These are phyloP conservation scores for Ferdinandea cuprea DNA, from an alignment of 2,888 invertebrate genomes.

Conservation along the genomic window DNA sequence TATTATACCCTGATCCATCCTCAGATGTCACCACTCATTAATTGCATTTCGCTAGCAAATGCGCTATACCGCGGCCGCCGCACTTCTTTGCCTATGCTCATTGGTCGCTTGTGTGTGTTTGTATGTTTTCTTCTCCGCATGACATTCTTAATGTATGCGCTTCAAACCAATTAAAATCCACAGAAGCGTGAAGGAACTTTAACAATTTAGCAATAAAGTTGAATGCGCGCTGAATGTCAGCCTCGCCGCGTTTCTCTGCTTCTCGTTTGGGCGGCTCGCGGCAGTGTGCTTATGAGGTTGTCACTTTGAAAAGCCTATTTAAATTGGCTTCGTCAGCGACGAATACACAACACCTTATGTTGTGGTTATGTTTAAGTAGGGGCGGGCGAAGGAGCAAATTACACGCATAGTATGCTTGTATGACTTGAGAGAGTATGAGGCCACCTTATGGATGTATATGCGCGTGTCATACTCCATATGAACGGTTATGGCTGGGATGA, in stretches of 20 bases:
- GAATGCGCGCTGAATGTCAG: conserved; percentile 69
- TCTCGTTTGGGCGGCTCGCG: neutral
- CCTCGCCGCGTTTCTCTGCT: neutral
- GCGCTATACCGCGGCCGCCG: neutral
- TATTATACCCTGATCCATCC: conserved; percentile 67
- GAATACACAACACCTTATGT: conserved; percentile 58
- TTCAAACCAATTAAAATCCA: conserved; percentile 77
- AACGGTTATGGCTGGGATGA: neutral
- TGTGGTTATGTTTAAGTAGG: conserved; percentile 29
- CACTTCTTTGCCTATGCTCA: no score
- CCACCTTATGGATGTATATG: neutral
- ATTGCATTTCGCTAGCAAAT: conserved; percentile 69
- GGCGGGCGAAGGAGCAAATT: conserved; percentile 5
- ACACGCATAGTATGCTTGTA: conserved; percentile 11
- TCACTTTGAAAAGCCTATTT: conserved; percentile 54
- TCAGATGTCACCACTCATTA: conserved; percentile 76
- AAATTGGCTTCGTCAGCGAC: conserved; percentile 65
- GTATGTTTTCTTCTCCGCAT: conserved; percentile 50
- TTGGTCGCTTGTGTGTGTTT: no score
- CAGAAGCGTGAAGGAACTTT: conserved; percentile 75
- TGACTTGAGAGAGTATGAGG: conserved; percentile 6
- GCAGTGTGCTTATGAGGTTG: conserved; percentile 48
- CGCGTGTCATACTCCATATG: neutral
- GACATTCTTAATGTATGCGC: conserved; percentile 66
- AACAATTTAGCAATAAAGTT: conserved; percentile 74